These are phyloP conservation scores for Lasiurus borealis DNA, from an alignment of 2,113 vertebrate genomes.

Conservation along the genomic window DNA sequence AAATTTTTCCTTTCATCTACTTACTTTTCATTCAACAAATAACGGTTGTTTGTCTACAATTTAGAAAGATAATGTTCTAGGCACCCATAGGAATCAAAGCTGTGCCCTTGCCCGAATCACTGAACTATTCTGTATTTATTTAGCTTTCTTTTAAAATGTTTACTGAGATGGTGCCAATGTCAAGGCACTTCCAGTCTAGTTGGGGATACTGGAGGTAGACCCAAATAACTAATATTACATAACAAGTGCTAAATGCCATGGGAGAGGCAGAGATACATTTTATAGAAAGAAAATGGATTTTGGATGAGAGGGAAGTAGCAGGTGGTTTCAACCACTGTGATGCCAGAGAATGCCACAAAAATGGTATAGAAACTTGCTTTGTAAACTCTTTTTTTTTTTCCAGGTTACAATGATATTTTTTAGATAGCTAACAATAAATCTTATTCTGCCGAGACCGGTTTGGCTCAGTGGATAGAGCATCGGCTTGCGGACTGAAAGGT, in stretches of 20 bases:
- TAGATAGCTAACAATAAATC: background rate
- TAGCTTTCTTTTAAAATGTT: slow-evolving; percentile 44
- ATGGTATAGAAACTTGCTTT: background rate
- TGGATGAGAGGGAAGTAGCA: background rate
- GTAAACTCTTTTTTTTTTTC: background rate
- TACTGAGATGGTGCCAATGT: background rate
- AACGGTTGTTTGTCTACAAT: background rate
- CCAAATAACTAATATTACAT: background rate
- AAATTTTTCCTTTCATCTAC: background rate
- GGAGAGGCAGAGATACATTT: background rate
- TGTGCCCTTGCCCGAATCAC: background rate
- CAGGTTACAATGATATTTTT: slow-evolving; percentile 24
- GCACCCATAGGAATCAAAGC: background rate
- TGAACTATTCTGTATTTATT: background rate
- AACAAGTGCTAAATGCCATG: background rate
- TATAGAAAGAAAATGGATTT: background rate
- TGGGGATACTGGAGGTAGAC: background rate
- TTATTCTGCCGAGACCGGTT: no score
- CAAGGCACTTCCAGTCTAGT: background rate
- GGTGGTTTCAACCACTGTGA: background rate
- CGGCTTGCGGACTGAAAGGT: no score
- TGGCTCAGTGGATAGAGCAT: no score
- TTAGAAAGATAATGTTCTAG: background rate
- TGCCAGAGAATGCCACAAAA: background rate
- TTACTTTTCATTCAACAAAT: background rate